These are phyloP conservation scores for Atherinomorus stipes DNA, from an alignment of 2,113 vertebrate genomes.

Conservation along the genomic window DNA sequence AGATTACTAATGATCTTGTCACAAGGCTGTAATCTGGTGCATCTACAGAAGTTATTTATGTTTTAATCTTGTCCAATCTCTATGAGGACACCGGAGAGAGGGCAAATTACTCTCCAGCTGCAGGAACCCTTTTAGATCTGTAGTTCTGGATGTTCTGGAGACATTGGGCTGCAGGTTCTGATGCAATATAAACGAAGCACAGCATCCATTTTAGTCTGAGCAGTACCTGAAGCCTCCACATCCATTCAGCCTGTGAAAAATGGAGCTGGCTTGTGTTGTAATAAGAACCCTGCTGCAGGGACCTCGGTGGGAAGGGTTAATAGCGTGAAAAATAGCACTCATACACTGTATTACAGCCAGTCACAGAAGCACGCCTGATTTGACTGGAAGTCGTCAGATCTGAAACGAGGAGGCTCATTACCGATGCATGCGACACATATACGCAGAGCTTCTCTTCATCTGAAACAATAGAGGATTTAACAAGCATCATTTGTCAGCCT, in stretches of 20 bases:
- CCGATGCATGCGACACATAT: neutral
- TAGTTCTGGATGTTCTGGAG: too few species aligned
- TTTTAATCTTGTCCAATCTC: too few species aligned
- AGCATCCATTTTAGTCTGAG: neutral
- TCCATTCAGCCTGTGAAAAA: slow-evolving; percentile 1
- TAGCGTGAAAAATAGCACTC: neutral
- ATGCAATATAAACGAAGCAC: neutral
- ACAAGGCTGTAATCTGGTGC: too few species aligned
- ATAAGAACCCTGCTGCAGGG: slow-evolving; percentile 5
- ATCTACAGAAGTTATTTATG: too few species aligned
- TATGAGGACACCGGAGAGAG: too few species aligned
- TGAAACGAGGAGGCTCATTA: slow-evolving; percentile 5
- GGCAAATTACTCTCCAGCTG: too few species aligned
- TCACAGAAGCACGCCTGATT: neutral
- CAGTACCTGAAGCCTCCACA: neutral
- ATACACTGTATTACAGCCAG: neutral
- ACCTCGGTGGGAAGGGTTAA: slow-evolving; percentile 7
- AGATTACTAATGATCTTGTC: too few species aligned
- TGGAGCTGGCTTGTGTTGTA: neutral
- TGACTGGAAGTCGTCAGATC: neutral
- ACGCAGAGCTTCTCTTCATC: slow-evolving; percentile 16
- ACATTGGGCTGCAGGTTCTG: neutral
- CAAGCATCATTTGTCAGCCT: slow-evolving; percentile 36
- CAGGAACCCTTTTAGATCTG: too few species aligned
- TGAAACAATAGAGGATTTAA: slow-evolving; percentile 31